Evolutionary conservation across 1,140 invertebrate species (phyloP).

Genomic region (Cydia fagiglandana): DNA sequence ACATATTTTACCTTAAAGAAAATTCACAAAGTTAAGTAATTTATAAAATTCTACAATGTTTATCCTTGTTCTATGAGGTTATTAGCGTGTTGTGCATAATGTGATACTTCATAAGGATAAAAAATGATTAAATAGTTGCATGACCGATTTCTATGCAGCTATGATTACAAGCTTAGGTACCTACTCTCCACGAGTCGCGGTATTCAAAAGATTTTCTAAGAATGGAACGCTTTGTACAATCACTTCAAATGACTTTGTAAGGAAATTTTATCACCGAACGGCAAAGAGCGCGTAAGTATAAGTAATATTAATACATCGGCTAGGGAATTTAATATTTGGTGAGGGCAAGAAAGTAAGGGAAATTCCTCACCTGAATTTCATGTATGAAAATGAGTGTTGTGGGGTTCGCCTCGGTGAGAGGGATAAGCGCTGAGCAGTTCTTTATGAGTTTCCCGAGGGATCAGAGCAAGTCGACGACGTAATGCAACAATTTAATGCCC

Average conservation of each 20-base stretch:
- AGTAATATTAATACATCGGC: slow-evolving; percentile 59
- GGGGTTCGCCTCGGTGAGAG: slow-evolving; percentile 34
- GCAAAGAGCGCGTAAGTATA: slow-evolving; percentile 43
- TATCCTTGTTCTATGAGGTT: too few species aligned
- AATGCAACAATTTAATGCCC: slow-evolving; percentile 32
- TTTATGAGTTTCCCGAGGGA: slow-evolving; percentile 43
- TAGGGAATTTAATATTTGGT: slow-evolving; percentile 67
- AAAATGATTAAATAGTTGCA: too few species aligned
- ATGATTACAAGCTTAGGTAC: background rate
- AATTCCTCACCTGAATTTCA: slow-evolving; percentile 59
- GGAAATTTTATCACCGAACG: slow-evolving; percentile 45
- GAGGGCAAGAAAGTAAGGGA: slow-evolving; percentile 53
- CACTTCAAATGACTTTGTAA: slow-evolving; percentile 52
- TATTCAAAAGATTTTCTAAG: slow-evolving; percentile 34
- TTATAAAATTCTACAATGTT: too few species aligned
- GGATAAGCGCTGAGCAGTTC: slow-evolving; percentile 42
- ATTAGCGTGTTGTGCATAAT: too few species aligned
- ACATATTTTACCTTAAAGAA: too few species aligned
- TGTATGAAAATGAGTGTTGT: slow-evolving; percentile 52
- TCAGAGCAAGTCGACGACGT: slow-evolving; percentile 32
- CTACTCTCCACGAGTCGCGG: background rate
- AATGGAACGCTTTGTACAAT: slow-evolving; percentile 51
- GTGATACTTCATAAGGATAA: too few species aligned
- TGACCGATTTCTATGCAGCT: background rate
- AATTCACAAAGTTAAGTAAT: too few species aligned